These are phyloP conservation scores for Cyrtorhinus lividipennis DNA, from an alignment of 1,140 invertebrate genomes.

Conservation along the genomic window DNA sequence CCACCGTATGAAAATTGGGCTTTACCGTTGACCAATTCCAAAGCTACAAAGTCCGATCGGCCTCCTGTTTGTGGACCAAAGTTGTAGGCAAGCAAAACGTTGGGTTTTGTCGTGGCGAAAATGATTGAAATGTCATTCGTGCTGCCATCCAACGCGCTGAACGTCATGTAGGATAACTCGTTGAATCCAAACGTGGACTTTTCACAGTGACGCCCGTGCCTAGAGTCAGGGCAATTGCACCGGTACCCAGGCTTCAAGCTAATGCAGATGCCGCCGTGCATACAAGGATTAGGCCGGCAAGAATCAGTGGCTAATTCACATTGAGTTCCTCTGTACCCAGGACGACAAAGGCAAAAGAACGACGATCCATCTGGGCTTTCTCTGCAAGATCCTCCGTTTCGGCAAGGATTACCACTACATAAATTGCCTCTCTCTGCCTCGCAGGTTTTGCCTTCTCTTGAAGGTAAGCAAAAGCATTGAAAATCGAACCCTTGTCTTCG, in stretches of 20 bases:
- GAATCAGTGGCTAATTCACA: conserved; percentile 75
- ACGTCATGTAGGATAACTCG: conserved; percentile 77
- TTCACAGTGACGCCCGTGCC: conserved; percentile 83
- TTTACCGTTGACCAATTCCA: conserved; percentile 69
- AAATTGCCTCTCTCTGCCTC: conserved; percentile 66
- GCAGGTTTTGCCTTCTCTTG: conserved; percentile 67
- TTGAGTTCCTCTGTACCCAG: conserved; percentile 73
- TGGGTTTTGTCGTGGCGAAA: conserved; percentile 76
- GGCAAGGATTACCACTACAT: conserved; percentile 69
- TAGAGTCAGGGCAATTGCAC: conserved; percentile 71
- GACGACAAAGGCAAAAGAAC: conserved; percentile 79
- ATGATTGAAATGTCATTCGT: conserved; percentile 83
- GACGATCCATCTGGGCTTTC: conserved; percentile 68
- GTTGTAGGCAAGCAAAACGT: conserved; percentile 78
- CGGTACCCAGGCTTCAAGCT: conserved; percentile 67
- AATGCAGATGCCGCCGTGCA: conserved; percentile 70
- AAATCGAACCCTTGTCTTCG: conserved; percentile 65
- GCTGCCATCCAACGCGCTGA: conserved; percentile 64
- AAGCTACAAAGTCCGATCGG: conserved; percentile 78
- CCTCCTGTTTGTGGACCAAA: conserved; percentile 73
- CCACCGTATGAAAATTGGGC: conserved; percentile 82
- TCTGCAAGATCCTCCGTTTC: conserved; percentile 77
- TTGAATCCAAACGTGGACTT: conserved; percentile 76
- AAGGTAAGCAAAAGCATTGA: conserved; percentile 59
- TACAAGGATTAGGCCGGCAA: conserved; percentile 77